Conservation (phyloP, 2,888 invertebrate species). For the Chalcosyrphus nemorum region DNA sequence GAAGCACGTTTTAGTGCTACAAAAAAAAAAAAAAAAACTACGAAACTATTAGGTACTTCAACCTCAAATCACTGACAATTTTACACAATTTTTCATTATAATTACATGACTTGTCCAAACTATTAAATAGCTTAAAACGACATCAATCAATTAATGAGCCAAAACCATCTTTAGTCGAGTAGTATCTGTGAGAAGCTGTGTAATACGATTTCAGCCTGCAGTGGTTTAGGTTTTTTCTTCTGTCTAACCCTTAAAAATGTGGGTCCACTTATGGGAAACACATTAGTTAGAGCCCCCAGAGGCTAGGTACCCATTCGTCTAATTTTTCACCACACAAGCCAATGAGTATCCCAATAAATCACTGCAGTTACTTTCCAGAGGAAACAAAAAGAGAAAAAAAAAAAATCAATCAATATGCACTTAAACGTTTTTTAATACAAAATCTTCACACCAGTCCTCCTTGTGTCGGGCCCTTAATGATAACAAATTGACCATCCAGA, state of each 20-base stretch:
- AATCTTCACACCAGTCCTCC: constrained; percentile 64
- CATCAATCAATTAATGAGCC: constrained; percentile 62
- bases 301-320: constrained; percentile 18
- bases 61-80: constrained; percentile 47
- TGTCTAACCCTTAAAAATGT: constrained; percentile 9
- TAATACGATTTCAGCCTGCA: constrained; percentile 11
- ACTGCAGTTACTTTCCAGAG: constrained; percentile 49
- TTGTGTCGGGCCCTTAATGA: constrained; percentile 71
- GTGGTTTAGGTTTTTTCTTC: background rate
- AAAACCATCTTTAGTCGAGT: constrained; percentile 6
- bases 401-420: constrained; percentile 50
- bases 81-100: constrained; percentile 67
- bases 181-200: constrained; percentile 23
- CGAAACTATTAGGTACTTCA: constrained; percentile 7
- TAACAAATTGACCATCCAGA: constrained; percentile 69
- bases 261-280: constrained; percentile 14
- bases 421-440: constrained; percentile 71
- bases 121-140: constrained; percentile 63
- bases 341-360: constrained; percentile 60
- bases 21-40: background rate
- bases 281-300: constrained; percentile 46
- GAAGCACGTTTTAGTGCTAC: background rate
- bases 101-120: constrained; percentile 60
- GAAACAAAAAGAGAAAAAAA: background rate
- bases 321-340: constrained; percentile 64